Percentiles rank a stretch among this genome's conserved stretches.
Conservation (phyloP, 1,140 invertebrate species). For the Megalopta genalis region DNA sequence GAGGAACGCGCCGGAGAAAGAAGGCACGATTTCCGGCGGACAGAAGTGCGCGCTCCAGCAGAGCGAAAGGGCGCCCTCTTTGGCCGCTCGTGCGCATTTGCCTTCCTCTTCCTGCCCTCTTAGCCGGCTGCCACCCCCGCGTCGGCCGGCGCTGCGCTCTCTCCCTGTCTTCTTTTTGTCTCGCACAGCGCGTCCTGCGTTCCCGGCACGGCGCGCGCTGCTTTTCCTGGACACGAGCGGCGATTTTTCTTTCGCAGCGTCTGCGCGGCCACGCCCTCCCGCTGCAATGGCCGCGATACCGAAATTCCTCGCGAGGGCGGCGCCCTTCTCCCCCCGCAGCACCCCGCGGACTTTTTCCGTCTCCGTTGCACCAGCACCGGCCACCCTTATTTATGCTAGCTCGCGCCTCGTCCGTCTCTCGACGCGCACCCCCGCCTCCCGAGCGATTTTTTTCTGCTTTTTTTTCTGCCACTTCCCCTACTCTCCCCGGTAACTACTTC, state of each 20-base stretch:
- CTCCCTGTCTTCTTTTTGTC: slow-evolving; percentile 43
- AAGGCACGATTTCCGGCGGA: slow-evolving; percentile 49
- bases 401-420: background rate
- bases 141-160: background rate
- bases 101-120: slow-evolving; percentile 62
- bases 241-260: slow-evolving; percentile 75
- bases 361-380: slow-evolving; percentile 1
- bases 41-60: slow-evolving; percentile 50
- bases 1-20: too few relatives aligned
- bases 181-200: slow-evolving; percentile 45
- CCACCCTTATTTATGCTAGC: too few relatives aligned
- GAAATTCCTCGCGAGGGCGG: slow-evolving; percentile 72
- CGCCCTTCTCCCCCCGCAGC: slow-evolving; percentile 56
- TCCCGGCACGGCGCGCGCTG: slow-evolving; percentile 52
- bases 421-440: too few relatives aligned
- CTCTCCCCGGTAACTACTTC: slow-evolving; percentile 30
- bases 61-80: slow-evolving; percentile 61
- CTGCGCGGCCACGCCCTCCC: slow-evolving; percentile 77
- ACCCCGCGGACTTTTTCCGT: slow-evolving; percentile 48
- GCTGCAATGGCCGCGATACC: slow-evolving; percentile 73
- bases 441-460: slow-evolving; percentile 28
- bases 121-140: slow-evolving; percentile 41
- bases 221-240: slow-evolving; percentile 57
- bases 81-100: slow-evolving; percentile 64
- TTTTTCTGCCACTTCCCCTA: slow-evolving; percentile 39